Evolutionary conservation across 2,888 invertebrate species (phyloP).

Genomic region (Hesperia comma): DNA sequence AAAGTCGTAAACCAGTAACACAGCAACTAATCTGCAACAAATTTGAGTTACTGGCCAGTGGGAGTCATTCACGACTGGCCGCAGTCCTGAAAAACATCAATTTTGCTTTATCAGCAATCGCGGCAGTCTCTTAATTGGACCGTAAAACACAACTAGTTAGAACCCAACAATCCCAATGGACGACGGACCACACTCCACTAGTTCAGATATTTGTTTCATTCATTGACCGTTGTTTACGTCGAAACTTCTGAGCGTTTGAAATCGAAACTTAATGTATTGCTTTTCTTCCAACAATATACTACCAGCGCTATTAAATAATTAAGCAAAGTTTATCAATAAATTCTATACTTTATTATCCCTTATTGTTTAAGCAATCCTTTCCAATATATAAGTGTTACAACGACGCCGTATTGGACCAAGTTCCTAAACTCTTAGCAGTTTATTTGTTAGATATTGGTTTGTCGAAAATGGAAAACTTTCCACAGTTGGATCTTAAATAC

Average conservation of each 20-base stretch:
- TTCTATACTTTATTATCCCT: slow-evolving; percentile 18
- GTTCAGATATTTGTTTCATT: neutral
- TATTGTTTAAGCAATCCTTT: slow-evolving; percentile 18
- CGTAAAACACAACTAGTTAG: slow-evolving; percentile 10
- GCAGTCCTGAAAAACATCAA: slow-evolving; percentile 7
- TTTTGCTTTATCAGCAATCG: slow-evolving; percentile 16
- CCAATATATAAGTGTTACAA: slow-evolving; percentile 3
- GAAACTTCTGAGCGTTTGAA: neutral
- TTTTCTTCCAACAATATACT: neutral
- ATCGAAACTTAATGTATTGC: neutral
- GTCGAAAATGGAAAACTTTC: slow-evolving; percentile 9
- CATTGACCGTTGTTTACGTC: neutral
- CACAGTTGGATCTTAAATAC: neutral
- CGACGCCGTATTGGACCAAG: slow-evolving; percentile 10
- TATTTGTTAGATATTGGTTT: slow-evolving; percentile 2
- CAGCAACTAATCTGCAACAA: neutral
- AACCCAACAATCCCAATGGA: neutral
- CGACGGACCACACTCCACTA: slow-evolving; percentile 4
- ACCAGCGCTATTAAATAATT: slow-evolving; percentile 7
- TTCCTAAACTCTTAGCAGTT: slow-evolving; percentile 6
- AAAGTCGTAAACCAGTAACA: neutral
- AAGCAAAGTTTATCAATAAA: slow-evolving; percentile 24
- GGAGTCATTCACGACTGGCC: neutral
- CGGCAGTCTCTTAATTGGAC: slow-evolving; percentile 14
- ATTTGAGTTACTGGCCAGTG: neutral